A percentile compares a stretch with the other conserved stretches of the same genome.
Conservation (phyloP, 2,797 vertebrate species). For the Artibeus jamaicensis region DNA sequence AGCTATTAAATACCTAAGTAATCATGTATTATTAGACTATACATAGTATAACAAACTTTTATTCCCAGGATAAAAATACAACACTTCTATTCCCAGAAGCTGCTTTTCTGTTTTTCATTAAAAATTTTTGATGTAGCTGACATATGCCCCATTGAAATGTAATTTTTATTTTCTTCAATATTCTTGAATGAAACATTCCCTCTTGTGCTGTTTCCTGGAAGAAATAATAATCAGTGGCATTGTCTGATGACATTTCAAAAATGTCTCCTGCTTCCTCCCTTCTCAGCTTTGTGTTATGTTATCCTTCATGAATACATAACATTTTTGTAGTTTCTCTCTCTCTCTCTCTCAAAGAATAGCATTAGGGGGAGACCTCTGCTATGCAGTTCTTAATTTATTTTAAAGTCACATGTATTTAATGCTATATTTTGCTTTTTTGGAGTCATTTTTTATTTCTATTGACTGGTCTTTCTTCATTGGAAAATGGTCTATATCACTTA, state of each 20-base stretch:
- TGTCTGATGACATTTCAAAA: constrained; percentile 56
- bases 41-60: constrained; percentile 8
- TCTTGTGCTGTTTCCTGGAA: constrained; percentile 26
- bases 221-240: constrained; percentile 32
- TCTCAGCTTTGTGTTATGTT: constrained; percentile 36
- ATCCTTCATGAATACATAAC: constrained; percentile 14
- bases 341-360: background rate
- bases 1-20: background rate
- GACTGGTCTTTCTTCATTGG: background rate
- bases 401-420: constrained; percentile 3
- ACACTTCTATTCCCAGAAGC: background rate
- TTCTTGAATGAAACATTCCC: constrained; percentile 44
- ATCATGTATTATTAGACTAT: background rate
- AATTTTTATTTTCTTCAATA: constrained; percentile 44
- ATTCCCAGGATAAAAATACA: constrained; percentile 21
- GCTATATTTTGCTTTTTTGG: background rate
- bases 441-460: background rate
- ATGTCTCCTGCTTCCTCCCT: background rate
- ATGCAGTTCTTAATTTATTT: background rate
- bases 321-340: constrained; percentile 14
- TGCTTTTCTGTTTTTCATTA: constrained; percentile 40
- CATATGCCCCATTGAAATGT: constrained; percentile 2
- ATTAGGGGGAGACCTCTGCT: background rate
- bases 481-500: constrained; percentile 12
- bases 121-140: constrained; percentile 1